Evolutionary conservation across 2,888 invertebrate genomes (phyloP).

Genomic region (Trachelus tabidus): DNA sequence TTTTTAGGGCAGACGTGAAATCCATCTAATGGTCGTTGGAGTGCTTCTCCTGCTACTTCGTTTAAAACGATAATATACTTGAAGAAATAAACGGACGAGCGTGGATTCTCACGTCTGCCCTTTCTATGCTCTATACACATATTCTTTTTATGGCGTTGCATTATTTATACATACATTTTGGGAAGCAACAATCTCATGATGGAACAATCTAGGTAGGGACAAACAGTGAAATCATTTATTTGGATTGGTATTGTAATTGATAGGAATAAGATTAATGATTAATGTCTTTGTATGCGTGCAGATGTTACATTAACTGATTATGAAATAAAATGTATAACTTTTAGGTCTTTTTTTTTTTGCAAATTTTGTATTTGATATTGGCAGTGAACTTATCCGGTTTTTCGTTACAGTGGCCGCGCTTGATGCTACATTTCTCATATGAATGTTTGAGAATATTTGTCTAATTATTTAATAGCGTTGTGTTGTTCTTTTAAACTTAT

Average conservation of each 20-base stretch:
- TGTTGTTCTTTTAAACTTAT: background rate
- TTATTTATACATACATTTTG: background rate
- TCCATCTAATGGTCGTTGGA: background rate
- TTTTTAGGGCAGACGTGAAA: background rate
- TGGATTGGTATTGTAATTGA: background rate
- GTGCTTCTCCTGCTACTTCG: background rate
- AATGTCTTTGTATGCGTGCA: background rate
- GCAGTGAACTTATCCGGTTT: background rate
- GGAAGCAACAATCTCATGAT: background rate
- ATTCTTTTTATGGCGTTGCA: background rate
- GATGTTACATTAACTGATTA: background rate
- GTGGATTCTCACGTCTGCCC: background rate
- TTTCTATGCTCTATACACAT: background rate
- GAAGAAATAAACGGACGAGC: background rate
- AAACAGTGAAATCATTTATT: background rate
- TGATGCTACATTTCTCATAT: background rate
- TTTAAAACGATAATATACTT: background rate
- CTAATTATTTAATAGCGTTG: background rate
- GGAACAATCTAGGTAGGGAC: background rate
- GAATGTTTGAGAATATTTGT: background rate
- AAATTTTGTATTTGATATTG: background rate
- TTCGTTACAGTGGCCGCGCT: background rate
- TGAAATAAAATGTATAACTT: background rate
- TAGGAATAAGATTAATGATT: background rate
- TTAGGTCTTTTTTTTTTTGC: background rate